Evolutionary conservation across 30 jellyfish, hydroid and myxozoan species (phyloP), one percentile per base, ranked within the genome.

Genomic region (Chrysaora quinquecirrha): DNA sequence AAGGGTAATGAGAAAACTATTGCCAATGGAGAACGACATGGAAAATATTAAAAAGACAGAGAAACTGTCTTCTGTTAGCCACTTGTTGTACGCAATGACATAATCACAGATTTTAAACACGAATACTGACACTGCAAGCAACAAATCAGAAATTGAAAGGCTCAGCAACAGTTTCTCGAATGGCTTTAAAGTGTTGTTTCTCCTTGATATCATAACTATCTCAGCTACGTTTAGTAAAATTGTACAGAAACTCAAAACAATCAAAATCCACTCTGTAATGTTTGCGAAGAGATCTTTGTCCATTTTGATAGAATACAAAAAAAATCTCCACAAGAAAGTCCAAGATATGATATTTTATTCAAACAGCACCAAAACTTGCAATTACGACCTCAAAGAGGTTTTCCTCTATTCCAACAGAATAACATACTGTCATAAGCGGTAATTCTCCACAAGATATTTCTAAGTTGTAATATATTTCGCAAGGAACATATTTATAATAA

Each of bases 151-250:
- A n/a, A 76, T 31, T n/a, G 87, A 58, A 10, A 76, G 43, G 54
- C 87, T 76, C 32, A 58, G 78, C 48, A 76, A 49, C 31, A 76
- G 63, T 28, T 46, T 30, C 22, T 76, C 87, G 27, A 31, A 76
- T 21, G 87, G 87, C 20, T 14, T 30, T 1, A 49, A 16, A 28
- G n/a, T 69, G 30, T 3, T 38, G 25, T 33, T 43, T 14, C 14
- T 38, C 11, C 54, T 6, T 14, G 14, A 38, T 3, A 14, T 38
- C 11, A 38, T 38, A 6, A 38, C 54, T 14, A 38, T 14, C 14
- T 38, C 54, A 6, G 14, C 54, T 14, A 38, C 6, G 54, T 38
- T 38, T 3, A 38, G 54, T 14, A 38, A 14, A 6, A 38, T 6
- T 38, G 54, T 38, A 6, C 6, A 38, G 14, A 14, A 38, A 38